Evolutionary conservation across 2,888 invertebrate genomes (phyloP), one percentile per base, ranked within the genome.

Genomic region (Drosophila borealis): DNA sequence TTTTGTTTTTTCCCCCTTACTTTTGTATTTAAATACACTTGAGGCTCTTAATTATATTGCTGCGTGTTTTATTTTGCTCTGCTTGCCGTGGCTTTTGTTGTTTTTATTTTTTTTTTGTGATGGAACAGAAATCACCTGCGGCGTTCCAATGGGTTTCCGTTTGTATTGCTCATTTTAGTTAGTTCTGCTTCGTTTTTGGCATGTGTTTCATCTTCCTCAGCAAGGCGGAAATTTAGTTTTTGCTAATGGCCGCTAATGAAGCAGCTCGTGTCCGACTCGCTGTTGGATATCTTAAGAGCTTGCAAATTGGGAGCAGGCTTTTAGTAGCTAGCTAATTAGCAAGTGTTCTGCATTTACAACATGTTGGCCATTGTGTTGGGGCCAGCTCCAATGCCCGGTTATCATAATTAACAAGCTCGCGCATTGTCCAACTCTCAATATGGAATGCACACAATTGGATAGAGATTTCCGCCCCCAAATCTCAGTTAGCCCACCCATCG

Each of bases 41-140:
- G 73, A 71, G 89, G 85, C 85, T 81, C 85, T 87, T 85, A 89
- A 85, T 88, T 85, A 87, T 87, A 85, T 71, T 74, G 67, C 69
- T 73, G 69, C 70, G 73, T 80, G 71, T 71, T 77, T 70, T 74
- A 70, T 49, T 29, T 48, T 53, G 21, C 10, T 33, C 4, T 14
- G 19, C 41, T 42, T 36, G 64, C 34, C 57, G 66, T 59, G 56
- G 73, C 60, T 70, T 73, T 80, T 77, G 67, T 70, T 56, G 56
- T 70, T 64, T 44, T 57, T 74, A n/a, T n/a, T 65, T 59, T 59
- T 70, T 64, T 44, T 60, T 74, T 66, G 66, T 49, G 25, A 25
- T 69, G 63, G 81, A 83, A 83, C 61, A 50, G 39, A 74, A 82
- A 79, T 84, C 84, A 88, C 84, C 84, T 88, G 84, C 81, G 87